These are phyloP conservation scores for Anhinga anhinga DNA, from an alignment of 2,113 vertebrate genomes.

Conservation along the genomic window DNA sequence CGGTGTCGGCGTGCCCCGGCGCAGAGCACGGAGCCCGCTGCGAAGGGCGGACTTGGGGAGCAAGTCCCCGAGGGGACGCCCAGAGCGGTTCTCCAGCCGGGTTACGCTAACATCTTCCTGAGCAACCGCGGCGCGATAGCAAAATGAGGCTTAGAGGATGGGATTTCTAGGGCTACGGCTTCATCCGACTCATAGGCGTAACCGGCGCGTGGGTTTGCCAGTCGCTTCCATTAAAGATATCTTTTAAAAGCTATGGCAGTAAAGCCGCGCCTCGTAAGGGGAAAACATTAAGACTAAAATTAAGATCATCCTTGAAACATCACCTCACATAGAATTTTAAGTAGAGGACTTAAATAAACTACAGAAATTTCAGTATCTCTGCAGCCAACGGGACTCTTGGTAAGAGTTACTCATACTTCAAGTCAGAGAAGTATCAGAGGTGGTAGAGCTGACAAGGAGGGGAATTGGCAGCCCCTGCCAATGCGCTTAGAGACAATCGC, in stretches of 20 bases:
- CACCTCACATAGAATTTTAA: not conserved
- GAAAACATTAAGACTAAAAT: not conserved
- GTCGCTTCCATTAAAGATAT: not conserved
- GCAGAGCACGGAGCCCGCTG: fast-evolving
- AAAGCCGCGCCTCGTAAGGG: fast-evolving
- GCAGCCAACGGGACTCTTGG: not conserved
- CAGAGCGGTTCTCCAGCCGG: fast-evolving
- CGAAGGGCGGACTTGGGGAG: not conserved
- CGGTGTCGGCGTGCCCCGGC: fast-evolving
- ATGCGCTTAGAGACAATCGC: not conserved
- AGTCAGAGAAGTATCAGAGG: not conserved
- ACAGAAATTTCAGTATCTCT: too few relatives aligned
- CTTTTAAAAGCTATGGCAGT: not conserved
- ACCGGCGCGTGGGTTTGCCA: fast-evolving
- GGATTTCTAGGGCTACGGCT: not conserved
- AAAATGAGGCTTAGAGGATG: fast-evolving
- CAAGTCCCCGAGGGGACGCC: too few relatives aligned
- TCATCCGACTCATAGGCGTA: not conserved
- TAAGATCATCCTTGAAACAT: not conserved
- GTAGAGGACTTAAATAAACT: not conserved
- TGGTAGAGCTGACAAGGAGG: not conserved
- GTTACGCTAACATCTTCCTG: too few relatives aligned
- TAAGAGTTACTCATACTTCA: not conserved
- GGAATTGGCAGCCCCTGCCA: not conserved
- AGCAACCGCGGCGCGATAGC: not conserved